Evolutionary conservation across 2,113 vertebrate genomes (phyloP).

Genomic region (Cinclus mexicanus): DNA sequence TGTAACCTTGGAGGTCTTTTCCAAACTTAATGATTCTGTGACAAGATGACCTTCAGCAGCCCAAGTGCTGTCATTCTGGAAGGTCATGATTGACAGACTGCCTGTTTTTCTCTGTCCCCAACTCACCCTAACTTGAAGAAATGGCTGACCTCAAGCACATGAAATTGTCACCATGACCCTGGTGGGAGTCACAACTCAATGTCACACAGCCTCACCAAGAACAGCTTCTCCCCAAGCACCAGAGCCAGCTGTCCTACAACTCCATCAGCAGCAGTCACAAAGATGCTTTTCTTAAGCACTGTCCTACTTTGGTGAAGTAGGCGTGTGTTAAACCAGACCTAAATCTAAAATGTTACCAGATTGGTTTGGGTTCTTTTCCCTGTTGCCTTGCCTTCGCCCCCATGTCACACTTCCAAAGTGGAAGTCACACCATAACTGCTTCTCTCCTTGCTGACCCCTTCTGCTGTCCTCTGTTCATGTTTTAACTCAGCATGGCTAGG

Average conservation of each 20-base stretch:
- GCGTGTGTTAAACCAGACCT: constrained; percentile 20
- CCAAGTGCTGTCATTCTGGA: not conserved
- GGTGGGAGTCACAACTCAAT: not conserved
- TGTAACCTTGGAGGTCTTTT: not conserved
- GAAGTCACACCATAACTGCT: not conserved
- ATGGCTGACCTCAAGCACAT: not conserved
- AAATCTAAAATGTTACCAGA: constrained; percentile 12
- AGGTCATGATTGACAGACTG: not conserved
- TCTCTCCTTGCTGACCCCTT: not conserved
- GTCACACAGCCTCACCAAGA: not conserved
- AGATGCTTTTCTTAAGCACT: constrained; percentile 1
- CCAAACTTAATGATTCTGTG: not conserved
- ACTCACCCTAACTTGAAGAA: not conserved
- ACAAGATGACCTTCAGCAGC: not conserved
- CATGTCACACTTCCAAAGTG: not conserved
- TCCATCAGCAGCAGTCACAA: rapidly evolving
- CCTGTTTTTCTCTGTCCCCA: not conserved
- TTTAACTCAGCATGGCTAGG: not conserved
- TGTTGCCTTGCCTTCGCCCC: not conserved
- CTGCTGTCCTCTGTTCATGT: rapidly evolving
- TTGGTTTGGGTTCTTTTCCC: not conserved
- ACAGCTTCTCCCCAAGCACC: not conserved
- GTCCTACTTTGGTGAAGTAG: constrained; percentile 9
- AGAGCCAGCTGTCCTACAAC: not conserved
- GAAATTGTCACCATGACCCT: not conserved